phyloP scores from a whole-genome alignment of 2,888 invertebrate genomes.

The Ornithoptera priamus region DNA sequence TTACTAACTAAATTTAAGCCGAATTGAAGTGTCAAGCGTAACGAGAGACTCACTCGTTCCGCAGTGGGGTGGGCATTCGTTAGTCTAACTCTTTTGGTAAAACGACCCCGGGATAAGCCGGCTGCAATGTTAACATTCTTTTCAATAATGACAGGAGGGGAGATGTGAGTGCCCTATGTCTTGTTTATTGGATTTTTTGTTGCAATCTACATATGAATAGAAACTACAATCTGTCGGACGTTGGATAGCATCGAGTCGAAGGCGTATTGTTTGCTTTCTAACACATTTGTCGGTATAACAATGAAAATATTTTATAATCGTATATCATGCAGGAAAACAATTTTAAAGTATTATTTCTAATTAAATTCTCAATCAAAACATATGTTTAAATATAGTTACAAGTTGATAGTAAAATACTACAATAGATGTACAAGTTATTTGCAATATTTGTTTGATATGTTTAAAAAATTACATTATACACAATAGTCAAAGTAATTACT shows the following conservation, averaged over 20 bases:
- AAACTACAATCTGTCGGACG: constrained; percentile 71
- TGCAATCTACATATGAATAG: constrained; percentile 79
- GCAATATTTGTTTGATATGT: no score
- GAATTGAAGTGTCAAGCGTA: constrained; percentile 75
- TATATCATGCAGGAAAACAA: neutral
- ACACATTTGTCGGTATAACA: constrained; percentile 1
- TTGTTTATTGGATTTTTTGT: constrained; percentile 81
- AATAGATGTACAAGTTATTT: no score
- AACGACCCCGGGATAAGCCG: constrained; percentile 74
- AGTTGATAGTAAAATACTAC: no score
- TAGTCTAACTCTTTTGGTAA: constrained; percentile 79
- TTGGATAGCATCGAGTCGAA: constrained; percentile 57
- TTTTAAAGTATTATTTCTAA: neutral
- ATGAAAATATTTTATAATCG: neutral
- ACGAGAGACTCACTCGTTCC: constrained; percentile 53
- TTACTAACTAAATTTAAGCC: constrained; percentile 65
- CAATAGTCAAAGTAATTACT: no score
- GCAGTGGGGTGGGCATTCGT: constrained; percentile 71
- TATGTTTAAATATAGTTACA: no score
- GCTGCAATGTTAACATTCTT: constrained; percentile 77
- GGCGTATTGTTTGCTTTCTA: constrained; percentile 42
- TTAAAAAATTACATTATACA: no score
- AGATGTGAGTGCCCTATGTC: constrained; percentile 66
- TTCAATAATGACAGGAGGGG: constrained; percentile 77
- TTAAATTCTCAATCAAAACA: no score